A percentile compares a stretch with the other conserved stretches of the same genome.
Evolutionary conservation across 2,113 vertebrate species (phyloP).

Genomic region (Hypocryptadius cinnamomeus): DNA sequence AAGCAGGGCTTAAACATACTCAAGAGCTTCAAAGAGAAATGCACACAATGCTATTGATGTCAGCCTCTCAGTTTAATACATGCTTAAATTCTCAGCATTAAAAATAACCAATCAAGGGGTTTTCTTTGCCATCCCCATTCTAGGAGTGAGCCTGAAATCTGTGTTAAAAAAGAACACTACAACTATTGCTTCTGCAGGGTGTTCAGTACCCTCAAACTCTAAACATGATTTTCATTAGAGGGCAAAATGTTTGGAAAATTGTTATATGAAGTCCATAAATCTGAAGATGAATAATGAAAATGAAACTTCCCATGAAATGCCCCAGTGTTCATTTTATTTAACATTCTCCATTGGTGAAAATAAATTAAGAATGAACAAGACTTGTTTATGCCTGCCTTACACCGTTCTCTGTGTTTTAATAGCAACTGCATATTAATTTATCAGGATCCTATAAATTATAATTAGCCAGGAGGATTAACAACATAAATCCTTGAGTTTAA

Average conservation of each 20-base stretch:
- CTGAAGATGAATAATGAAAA: conserved; percentile 77
- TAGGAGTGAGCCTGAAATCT: background rate
- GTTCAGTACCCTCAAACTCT: background rate
- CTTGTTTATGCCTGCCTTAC: conserved; percentile 78
- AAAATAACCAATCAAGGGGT: conserved; percentile 36
- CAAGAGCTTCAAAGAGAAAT: conserved; percentile 55
- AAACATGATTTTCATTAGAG: conserved; percentile 13
- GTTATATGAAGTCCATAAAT: conserved; percentile 70
- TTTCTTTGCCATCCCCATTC: background rate
- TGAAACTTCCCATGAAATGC: conserved; percentile 64
- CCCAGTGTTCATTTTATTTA: conserved; percentile 76
- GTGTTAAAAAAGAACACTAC: background rate
- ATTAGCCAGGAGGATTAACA: conserved; percentile 84
- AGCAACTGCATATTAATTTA: conserved; percentile 82
- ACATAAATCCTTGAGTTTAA: conserved; percentile 83
- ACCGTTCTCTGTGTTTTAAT: conserved; percentile 73
- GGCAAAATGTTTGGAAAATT: conserved; percentile 51
- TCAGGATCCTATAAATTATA: conserved; percentile 82
- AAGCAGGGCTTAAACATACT: conserved; percentile 32
- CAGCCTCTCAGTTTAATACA: conserved; percentile 41
- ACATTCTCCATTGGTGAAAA: conserved; percentile 78
- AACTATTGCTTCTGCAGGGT: background rate
- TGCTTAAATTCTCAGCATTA: conserved; percentile 48
- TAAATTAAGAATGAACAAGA: conserved; percentile 82
- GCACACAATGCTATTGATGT: conserved; percentile 49